Evolutionary conservation across 2,113 vertebrate genomes (phyloP).

Genomic region (Spheniscus mendiculus): DNA sequence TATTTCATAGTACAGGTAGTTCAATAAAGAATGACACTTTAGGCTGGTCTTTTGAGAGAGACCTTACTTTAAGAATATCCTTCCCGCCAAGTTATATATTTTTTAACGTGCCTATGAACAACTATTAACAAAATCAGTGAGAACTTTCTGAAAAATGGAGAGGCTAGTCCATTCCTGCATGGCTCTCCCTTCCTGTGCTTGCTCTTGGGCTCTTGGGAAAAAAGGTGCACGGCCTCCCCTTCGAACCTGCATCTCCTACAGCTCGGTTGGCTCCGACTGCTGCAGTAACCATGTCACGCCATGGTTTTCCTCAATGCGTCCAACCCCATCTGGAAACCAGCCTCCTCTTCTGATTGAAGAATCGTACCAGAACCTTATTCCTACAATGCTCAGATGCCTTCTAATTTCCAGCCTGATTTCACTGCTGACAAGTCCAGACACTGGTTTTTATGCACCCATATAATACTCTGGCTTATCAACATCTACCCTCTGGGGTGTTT

Average conservation of each 20-base stretch:
- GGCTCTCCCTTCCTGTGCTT: background rate
- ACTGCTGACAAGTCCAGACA: background rate
- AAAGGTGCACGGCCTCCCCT: fast-evolving
- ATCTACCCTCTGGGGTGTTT: fast-evolving
- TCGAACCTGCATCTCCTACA: background rate
- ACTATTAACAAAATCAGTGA: background rate
- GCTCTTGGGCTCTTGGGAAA: background rate
- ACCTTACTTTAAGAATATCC: background rate
- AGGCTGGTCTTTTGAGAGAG: background rate
- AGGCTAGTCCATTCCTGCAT: fast-evolving
- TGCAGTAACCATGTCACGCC: fast-evolving
- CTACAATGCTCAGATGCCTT: fast-evolving
- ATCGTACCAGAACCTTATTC: background rate
- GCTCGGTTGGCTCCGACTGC: fast-evolving
- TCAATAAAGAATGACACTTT: background rate
- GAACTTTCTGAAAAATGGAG: background rate
- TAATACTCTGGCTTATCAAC: background rate
- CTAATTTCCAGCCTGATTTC: background rate
- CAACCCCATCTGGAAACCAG: background rate
- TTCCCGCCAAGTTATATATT: background rate
- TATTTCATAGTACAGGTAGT: background rate
- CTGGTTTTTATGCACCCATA: fast-evolving
- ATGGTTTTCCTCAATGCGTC: background rate
- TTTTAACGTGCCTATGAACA: background rate
- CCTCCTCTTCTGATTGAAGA: background rate